Evolutionary conservation across 2,888 invertebrate species (phyloP), one percentile per base, ranked within the genome.

Genomic region (Erannis defoliaria): DNA sequence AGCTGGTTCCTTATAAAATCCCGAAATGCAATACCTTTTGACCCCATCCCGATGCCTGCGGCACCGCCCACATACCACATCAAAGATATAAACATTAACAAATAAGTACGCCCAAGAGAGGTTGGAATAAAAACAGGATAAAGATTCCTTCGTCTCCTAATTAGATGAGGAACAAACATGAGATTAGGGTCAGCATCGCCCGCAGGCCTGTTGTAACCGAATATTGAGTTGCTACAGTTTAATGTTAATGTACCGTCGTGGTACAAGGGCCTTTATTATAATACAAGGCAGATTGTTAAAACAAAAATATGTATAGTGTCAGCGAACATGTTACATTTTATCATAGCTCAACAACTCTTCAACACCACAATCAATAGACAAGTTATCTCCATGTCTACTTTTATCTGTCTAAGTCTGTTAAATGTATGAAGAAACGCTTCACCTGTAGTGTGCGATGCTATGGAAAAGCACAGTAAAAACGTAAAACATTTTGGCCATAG

Each of bases 81-180:
- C 49, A 60, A 60, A 64, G 50, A 60, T 57, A 59, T 65, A 65
- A 65, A 58, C 59, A 62, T 70, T 71, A n/a, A 77, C 74, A 77
- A 73, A 76, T 81, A 75, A 76, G 68, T 72, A 75, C 64, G 59
- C 78, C 74, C 77, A 49, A 49, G 75, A 75, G 77, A 68, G 66
- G 51, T 63, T 64, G 46, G 67, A 79, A 84, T 82, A 82, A 84
- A 85, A 85, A 85, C 80, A 79, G 73, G 76, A 80, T 77, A 82
- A 81, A 74, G 72, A 80, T 78, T 74, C 76, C 78, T 80, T 80
- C 76, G 75, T 67, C 76, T 62, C 74, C 80, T 88, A 88, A 89
- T 89, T 88, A 88, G 81, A 86, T 77, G 81, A 83, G 79, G 81
- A 86, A 85, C 86, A 87, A 88, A 84, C 83, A 76, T 71, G 71